Percentiles rank a stretch among this genome's conserved stretches.
phyloP scores from a whole-genome alignment of 2,797 vertebrate species.

The Poeciliopsis paucimaculata region DNA sequence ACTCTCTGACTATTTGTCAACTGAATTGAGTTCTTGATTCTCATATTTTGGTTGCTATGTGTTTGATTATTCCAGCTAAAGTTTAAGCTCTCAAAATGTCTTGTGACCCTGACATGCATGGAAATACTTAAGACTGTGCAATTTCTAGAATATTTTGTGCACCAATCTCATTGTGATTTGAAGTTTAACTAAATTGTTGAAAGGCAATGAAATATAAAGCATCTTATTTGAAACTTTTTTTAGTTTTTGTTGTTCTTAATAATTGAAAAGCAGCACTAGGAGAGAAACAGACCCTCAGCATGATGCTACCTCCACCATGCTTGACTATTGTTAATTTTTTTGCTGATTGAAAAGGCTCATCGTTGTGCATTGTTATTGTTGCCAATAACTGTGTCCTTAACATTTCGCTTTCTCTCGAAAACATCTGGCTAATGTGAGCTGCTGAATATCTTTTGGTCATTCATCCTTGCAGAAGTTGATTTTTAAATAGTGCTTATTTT shows the following conservation, averaged over 20 bases:
- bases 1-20: conserved; percentile 68
- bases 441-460: background rate
- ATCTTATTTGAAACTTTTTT: background rate
- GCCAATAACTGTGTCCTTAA: background rate
- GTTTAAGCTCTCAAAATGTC: background rate
- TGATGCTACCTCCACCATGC: background rate
- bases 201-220: background rate
- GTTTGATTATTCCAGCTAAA: background rate
- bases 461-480: background rate
- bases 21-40: conserved; percentile 56
- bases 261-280: background rate
- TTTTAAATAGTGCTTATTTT: background rate
- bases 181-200: background rate
- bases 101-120: background rate
- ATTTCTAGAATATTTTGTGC: background rate
- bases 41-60: background rate
- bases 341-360: background rate
- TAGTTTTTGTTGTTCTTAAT: background rate
- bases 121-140: background rate
- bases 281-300: background rate
- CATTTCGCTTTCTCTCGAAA: background rate
- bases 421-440: background rate
- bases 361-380: background rate
- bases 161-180: conserved; percentile 1
- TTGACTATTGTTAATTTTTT: background rate